Evolutionary conservation across 2,888 invertebrate genomes (phyloP).

Genomic region (Drosophila recens): DNA sequence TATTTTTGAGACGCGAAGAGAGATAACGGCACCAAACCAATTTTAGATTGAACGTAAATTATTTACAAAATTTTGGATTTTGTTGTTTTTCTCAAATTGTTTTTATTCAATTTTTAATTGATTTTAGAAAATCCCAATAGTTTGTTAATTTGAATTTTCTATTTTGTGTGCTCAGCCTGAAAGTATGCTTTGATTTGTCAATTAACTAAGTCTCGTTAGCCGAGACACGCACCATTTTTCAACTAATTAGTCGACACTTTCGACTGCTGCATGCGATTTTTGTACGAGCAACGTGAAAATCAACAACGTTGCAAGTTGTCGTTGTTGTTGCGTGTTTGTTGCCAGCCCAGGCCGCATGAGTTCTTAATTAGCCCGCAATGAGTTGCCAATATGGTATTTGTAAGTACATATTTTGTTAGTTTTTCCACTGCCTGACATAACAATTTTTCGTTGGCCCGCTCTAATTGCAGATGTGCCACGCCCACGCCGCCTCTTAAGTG

Average conservation of each 20-base stretch:
- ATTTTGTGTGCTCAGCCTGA: slow-evolving; percentile 17
- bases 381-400: slow-evolving; percentile 61
- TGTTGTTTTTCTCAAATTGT: no score
- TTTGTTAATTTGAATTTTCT: not conserved
- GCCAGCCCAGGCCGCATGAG: slow-evolving; percentile 49
- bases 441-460: slow-evolving; percentile 52
- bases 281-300: slow-evolving; percentile 54
- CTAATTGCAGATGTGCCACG: slow-evolving; percentile 56
- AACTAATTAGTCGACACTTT: slow-evolving; percentile 59
- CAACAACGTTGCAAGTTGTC: slow-evolving; percentile 48
- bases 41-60: no score
- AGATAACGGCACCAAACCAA: no score
- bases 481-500: slow-evolving; percentile 9
- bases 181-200: slow-evolving; percentile 33
- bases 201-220: slow-evolving; percentile 16
- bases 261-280: slow-evolving; percentile 56
- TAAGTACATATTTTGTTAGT: slow-evolving; percentile 51
- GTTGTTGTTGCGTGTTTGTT: slow-evolving; percentile 32
- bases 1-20: no score
- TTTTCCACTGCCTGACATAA: slow-evolving; percentile 53
- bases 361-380: slow-evolving; percentile 76
- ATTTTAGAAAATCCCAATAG: no score
- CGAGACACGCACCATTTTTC: slow-evolving; percentile 34
- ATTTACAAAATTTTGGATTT: no score
- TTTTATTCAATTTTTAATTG: no score